Conservation (phyloP, 2,888 invertebrate species). For the Mesorhabditis belari region DNA sequence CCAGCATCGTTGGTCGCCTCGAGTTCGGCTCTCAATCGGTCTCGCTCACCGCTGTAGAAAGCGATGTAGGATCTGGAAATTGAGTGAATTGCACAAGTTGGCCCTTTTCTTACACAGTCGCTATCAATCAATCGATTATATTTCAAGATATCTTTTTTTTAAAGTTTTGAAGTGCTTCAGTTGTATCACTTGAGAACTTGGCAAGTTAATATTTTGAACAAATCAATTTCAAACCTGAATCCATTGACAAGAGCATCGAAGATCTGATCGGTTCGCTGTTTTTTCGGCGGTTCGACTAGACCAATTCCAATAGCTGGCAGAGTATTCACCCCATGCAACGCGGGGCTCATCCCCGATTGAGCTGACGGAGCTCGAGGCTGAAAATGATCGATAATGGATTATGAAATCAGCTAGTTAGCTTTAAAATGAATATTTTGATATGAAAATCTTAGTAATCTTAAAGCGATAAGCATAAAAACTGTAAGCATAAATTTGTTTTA, state of each 20-base stretch:
- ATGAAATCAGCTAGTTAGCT: too few species aligned
- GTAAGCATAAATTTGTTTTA: too few species aligned
- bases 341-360: neutral
- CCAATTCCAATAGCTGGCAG: neutral
- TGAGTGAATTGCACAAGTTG: too few species aligned
- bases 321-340: neutral
- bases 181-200: too few species aligned
- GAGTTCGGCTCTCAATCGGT: neutral
- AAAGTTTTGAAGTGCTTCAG: too few species aligned
- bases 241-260: neutral
- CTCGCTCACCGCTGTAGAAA: neutral
- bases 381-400: neutral
- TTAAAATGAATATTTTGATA: too few species aligned
- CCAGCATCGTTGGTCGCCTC: neutral
- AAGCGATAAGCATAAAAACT: too few species aligned
- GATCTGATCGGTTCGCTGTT: neutral
- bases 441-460: too few species aligned
- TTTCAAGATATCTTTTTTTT: too few species aligned
- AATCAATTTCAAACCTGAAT: neutral
- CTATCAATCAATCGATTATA: too few species aligned
- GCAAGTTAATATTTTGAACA: too few species aligned
- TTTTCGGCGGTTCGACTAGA: neutral
- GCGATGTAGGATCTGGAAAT: neutral
- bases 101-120: too few species aligned
- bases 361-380: neutral